phyloP scores from a whole-genome alignment of 2,888 invertebrate genomes.

The Macrosiphum euphorbiae region DNA sequence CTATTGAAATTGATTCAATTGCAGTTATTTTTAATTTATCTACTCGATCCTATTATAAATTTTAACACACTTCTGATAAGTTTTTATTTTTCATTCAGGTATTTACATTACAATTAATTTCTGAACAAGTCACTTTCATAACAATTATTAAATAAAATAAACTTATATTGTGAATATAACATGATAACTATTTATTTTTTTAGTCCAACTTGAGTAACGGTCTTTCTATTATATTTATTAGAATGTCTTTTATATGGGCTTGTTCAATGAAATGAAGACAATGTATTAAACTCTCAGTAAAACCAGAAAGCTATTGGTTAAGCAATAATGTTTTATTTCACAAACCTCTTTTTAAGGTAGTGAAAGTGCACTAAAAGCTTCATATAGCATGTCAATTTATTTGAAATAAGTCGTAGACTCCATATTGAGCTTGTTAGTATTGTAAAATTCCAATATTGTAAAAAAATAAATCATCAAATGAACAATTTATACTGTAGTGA shows the following conservation, averaged over 20 bases:
- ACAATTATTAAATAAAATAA: background rate
- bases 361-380: background rate
- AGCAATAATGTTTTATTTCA: slow-evolving; percentile 19
- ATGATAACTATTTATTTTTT: background rate
- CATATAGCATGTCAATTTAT: background rate
- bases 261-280: background rate
- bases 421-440: background rate
- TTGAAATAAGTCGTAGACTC: slow-evolving; percentile 8
- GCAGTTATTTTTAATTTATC: background rate
- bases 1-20: background rate
- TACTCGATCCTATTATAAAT: background rate
- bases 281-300: slow-evolving; percentile 3
- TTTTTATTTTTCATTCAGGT: background rate
- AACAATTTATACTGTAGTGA: background rate
- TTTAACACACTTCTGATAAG: background rate
- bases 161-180: background rate
- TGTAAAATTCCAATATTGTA: background rate
- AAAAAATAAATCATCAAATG: background rate
- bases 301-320: background rate
- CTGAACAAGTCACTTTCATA: background rate
- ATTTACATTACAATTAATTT: background rate
- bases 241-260: background rate
- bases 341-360: background rate
- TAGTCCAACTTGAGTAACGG: background rate
- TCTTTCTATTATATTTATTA: background rate